Percentiles rank a stretch among this genome's conserved stretches.
Evolutionary conservation across 23 tunicate genomes (phyloP).

Genomic region (Halocynthia aurantium): DNA sequence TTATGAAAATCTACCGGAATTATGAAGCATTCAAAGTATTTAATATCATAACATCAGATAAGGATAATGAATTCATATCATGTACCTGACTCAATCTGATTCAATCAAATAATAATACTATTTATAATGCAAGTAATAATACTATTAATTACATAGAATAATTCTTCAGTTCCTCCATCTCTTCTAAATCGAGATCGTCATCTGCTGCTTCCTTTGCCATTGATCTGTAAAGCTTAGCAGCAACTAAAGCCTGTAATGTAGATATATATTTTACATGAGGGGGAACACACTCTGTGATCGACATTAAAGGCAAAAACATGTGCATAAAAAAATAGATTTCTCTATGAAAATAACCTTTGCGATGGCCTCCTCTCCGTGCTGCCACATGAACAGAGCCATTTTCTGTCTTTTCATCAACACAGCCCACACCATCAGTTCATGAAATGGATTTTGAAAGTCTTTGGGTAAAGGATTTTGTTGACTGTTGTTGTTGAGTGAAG

Average conservation of each 20-base stretch:
- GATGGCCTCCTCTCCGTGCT: constrained; percentile 98
- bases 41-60: too few species aligned
- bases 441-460: constrained; percentile 65
- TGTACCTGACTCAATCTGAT: too few species aligned
- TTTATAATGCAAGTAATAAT: not conserved
- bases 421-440: constrained; percentile 97
- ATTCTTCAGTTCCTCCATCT: constrained; percentile 47
- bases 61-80: too few species aligned
- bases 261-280: too few species aligned
- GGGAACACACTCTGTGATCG: not conserved
- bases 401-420: constrained; percentile 91
- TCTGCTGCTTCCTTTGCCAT: constrained; percentile 98
- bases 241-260: constrained; percentile 86
- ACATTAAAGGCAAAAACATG: not conserved
- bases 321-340: not conserved
- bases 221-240: constrained; percentile 79
- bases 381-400: constrained; percentile 99
- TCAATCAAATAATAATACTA: too few species aligned
- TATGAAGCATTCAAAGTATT: too few species aligned
- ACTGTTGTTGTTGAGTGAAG: too few species aligned
- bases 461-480: not conserved
- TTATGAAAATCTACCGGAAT: too few species aligned
- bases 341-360: constrained; percentile 55
- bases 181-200: constrained; percentile 91
- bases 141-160: constrained; percentile 47